Evolutionary conservation across 2,888 invertebrate species (phyloP).

Genomic region (Mesorhabditis belari): DNA sequence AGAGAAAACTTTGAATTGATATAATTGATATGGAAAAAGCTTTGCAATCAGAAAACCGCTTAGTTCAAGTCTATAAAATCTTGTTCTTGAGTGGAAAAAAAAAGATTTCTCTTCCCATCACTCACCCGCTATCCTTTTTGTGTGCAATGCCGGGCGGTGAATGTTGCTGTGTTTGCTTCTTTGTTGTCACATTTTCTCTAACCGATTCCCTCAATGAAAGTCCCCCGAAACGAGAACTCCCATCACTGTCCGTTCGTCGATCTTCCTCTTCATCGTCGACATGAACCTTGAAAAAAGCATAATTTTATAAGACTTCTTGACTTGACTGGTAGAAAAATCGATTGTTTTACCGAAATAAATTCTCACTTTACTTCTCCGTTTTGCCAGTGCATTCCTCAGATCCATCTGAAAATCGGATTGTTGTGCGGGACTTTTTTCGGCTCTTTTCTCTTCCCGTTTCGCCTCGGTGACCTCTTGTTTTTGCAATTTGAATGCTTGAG

Average conservation of each 20-base stretch:
- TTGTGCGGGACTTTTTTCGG: neutral
- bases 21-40: neutral
- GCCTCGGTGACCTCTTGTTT: neutral
- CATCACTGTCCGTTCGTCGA: slow-evolving; percentile 5
- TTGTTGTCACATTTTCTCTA: slow-evolving; percentile 41
- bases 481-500: neutral
- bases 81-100: neutral
- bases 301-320: too few species aligned
- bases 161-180: slow-evolving; percentile 27
- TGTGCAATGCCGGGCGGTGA: slow-evolving; percentile 44
- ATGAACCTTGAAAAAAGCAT: slow-evolving; percentile 1
- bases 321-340: too few species aligned
- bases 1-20: neutral
- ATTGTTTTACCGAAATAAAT: too few species aligned
- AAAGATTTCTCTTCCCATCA: neutral
- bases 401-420: slow-evolving; percentile 50
- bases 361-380: slow-evolving; percentile 46
- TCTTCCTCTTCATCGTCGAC: slow-evolving; percentile 44
- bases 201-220: slow-evolving; percentile 51
- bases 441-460: neutral
- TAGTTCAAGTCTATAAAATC: neutral
- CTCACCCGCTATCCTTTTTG: slow-evolving; percentile 51
- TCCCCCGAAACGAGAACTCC: slow-evolving; percentile 31
- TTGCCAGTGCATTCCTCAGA: slow-evolving; percentile 50
- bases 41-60: neutral